phyloP scores from a whole-genome alignment of 35 echinoderm and acorn worm species.

The Heliocidaris tuberculata region DNA sequence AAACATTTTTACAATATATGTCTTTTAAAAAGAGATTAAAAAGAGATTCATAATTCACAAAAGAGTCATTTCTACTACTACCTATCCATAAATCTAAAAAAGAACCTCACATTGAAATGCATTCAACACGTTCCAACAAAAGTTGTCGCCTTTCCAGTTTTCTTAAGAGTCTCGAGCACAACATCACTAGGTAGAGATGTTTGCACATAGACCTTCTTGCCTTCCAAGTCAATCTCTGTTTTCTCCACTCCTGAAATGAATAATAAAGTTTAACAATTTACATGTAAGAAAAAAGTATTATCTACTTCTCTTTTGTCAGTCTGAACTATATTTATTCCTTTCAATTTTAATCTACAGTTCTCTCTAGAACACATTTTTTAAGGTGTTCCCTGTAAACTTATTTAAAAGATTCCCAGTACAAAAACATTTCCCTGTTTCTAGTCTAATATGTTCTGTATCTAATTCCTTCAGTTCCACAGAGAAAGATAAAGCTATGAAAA shows the following conservation, averaged over 20 bases:
- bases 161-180: conserved; percentile 67
- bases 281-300: neutral
- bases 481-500: neutral
- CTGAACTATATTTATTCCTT: neutral
- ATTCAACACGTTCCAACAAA: conserved; percentile 48
- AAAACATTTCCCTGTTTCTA: neutral
- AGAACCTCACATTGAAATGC: neutral
- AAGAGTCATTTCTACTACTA: too few species aligned
- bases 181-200: conserved; percentile 53
- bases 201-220: conserved; percentile 55
- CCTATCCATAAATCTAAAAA: too few species aligned
- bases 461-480: neutral
- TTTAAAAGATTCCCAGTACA: too few species aligned
- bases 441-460: too few species aligned
- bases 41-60: too few species aligned
- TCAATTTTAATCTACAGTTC: too few species aligned
- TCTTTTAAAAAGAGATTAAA: too few species aligned
- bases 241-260: conserved; percentile 44
- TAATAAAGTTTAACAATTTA: too few species aligned
- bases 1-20: too few species aligned
- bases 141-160: conserved; percentile 73
- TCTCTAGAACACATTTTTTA: too few species aligned
- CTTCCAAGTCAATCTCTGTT: conserved; percentile 52
- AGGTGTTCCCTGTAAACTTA: neutral
- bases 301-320: neutral